These are phyloP conservation scores for Tribolium madens DNA, from an alignment of 1,140 invertebrate genomes.

Conservation along the genomic window DNA sequence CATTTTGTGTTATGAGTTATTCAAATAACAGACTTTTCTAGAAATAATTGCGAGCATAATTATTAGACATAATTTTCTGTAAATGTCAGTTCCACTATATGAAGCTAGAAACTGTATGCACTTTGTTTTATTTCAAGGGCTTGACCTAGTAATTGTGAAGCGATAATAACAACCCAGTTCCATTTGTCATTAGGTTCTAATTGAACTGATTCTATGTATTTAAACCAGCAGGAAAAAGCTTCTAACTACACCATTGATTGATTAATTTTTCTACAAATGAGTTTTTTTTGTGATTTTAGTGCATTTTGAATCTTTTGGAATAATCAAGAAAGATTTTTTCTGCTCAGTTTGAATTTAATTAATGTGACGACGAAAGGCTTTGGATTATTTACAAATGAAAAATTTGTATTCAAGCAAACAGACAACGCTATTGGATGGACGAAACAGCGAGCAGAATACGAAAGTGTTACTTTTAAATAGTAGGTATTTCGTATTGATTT, in stretches of 20 bases:
- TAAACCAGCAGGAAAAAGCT: not conserved
- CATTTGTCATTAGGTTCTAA: not conserved
- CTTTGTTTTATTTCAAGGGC: not conserved
- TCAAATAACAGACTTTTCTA: too few species aligned
- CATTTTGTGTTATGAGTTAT: too few species aligned
- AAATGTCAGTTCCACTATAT: not conserved
- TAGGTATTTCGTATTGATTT: slow-evolving; percentile 9
- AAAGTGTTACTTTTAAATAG: slow-evolving; percentile 25
- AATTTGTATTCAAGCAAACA: slow-evolving; percentile 41
- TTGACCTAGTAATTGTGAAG: not conserved
- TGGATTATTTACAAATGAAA: slow-evolving; percentile 39
- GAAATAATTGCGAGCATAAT: not conserved
- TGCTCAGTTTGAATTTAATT: not conserved
- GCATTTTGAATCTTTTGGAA: too few species aligned
- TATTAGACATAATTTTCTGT: not conserved
- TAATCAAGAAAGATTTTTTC: too few species aligned
- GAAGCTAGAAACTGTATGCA: too few species aligned
- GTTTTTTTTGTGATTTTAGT: not conserved
- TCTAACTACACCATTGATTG: not conserved
- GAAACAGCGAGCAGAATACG: slow-evolving; percentile 11
- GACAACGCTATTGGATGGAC: slow-evolving; percentile 1
- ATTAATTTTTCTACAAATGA: not conserved
- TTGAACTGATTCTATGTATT: not conserved
- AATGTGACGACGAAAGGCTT: not conserved
- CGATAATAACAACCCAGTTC: not conserved